Base-by-base conservation (phyloP, 2,888 invertebrate genomes). In the Dicycla oo region DNA sequence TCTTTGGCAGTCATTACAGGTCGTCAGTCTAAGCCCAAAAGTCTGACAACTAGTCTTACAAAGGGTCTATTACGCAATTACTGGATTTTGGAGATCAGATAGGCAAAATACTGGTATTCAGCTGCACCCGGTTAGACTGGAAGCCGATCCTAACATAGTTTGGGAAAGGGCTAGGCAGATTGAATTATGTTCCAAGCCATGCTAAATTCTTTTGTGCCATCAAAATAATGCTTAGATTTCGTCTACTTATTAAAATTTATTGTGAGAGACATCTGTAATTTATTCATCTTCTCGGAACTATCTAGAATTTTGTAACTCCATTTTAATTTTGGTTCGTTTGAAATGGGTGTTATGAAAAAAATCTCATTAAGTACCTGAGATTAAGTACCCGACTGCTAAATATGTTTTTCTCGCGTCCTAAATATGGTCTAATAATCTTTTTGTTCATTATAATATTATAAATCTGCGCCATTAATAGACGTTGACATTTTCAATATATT, bases 371-470 rank as follows among this genome's bases (percentile, higher is more conserved):
- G 1, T 23, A 43, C 20, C 20, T 38, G 56, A 49, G 26, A 57
- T 73, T 65, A 66, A 66, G n/a, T 66, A 34, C 57, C 20, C 0
- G 11, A 38, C 45, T 54, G 7, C n/a, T 30, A 8, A 54, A 54
- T 61, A 1, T 47, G 56, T 2, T 74, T 74, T 47, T 0, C 13
- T 56, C 11, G 2, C 13, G 20, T 53, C 4, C 15, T 30, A 8
- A 8, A 4, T 34, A 23, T 58, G 23, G 58, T 67, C 38, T n/a
- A 38, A 13, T 43, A 45, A 67, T 53, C 23, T 45, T 67, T 58
- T 45, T 45, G 18, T 54, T 61, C 13, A 60, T 53, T 60, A 13
- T 3, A 34, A 13, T 30, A 40, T 34, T 0, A 34, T 8, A 61
- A 38, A 49, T 13, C 30, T 80, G 26, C 53, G 26, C 13, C 53